A percentile compares a stretch with the other conserved stretches of the same genome.
Conservation (phyloP, 2,797 vertebrate genomes). For the Sebastes hopkinsi region DNA sequence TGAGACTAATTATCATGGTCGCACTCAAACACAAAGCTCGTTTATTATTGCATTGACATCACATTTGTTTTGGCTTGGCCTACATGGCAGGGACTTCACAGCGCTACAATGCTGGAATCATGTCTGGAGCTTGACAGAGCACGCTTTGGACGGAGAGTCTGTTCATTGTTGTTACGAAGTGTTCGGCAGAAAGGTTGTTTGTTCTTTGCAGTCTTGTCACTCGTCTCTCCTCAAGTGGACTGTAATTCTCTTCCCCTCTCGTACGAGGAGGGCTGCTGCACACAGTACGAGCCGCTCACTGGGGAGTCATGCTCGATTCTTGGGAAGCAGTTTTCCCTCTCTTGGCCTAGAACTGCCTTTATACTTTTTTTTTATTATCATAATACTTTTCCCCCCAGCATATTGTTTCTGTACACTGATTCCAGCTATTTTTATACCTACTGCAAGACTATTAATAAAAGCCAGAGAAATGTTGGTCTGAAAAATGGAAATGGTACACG, state of each 20-base stretch:
- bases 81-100: conserved; percentile 64
- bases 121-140: conserved; percentile 53
- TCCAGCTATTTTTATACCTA: conserved; percentile 62
- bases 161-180: conserved; percentile 18
- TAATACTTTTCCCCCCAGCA: conserved; percentile 46
- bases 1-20: conserved; percentile 80
- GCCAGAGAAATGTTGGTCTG: conserved; percentile 31
- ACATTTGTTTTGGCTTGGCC: conserved; percentile 76
- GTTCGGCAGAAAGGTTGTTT: conserved; percentile 43
- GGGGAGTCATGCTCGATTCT: conserved; percentile 51
- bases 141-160: conserved; percentile 36
- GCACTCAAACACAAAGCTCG: conserved; percentile 78
- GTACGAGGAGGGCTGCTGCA: neutral
- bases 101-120: conserved; percentile 29
- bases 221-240: conserved; percentile 52
- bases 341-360: conserved; percentile 69
- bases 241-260: neutral
- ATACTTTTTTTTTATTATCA: conserved; percentile 56
- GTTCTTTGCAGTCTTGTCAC: conserved; percentile 37
- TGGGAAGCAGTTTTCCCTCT: conserved; percentile 58
- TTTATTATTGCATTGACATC: conserved; percentile 76
- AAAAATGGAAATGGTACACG: conserved; percentile 47
- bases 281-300: conserved; percentile 36
- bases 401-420: conserved; percentile 61
- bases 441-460: conserved; percentile 65